Evolutionary conservation across 2,113 vertebrate genomes (phyloP), one percentile per base, ranked within the genome.

Genomic region (Tretioscincus oriximinensis): DNA sequence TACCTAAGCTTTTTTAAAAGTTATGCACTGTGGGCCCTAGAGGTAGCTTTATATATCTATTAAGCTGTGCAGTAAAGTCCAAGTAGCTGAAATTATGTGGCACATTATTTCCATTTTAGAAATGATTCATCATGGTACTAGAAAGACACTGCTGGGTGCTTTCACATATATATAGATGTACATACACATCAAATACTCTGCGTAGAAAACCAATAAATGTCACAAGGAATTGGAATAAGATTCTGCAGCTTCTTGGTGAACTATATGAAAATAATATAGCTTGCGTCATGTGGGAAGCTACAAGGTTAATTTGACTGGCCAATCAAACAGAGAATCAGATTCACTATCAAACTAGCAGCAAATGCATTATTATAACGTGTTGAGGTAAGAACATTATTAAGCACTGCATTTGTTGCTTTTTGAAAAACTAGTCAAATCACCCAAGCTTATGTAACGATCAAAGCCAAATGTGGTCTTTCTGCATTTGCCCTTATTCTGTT

Each of bases 91-190:
- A 88, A 84, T 87, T 86, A 78, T 79, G 81, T 63, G 67, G 35
- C 45, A 26, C 67, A 79, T 60, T 60, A 69, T 78, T 88, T 86
- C 88, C 54, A 65, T 91, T 84, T 90, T 81, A 82, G 85, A 90
- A 88, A 83, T 86, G 80, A 71, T 71, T 90, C 61, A 82, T 86
- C 85, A 89, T 81, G 84, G 84, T 91, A 85, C 86, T 85, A 90
- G 90, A 90, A 85, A 90, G 86, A 88, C 90, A 73, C 49, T 26
- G 35, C 35, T 29, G 41, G 22, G 29, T 7, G 26, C 31, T 58
- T 58, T n/a, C 58, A 31, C 28, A 21, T 31, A 29, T 45, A 41
- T 16, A 24, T 22, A 11, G 8, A 73, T 45, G 29, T 4, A 47
- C 3, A 60, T 21, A 28, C 21, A 28, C n/a, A 31, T 31, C 67